Percentiles rank a stretch among this genome's conserved stretches.
phyloP scores from a whole-genome alignment of 2,797 vertebrate species.

The Sebastiscus tertius region DNA sequence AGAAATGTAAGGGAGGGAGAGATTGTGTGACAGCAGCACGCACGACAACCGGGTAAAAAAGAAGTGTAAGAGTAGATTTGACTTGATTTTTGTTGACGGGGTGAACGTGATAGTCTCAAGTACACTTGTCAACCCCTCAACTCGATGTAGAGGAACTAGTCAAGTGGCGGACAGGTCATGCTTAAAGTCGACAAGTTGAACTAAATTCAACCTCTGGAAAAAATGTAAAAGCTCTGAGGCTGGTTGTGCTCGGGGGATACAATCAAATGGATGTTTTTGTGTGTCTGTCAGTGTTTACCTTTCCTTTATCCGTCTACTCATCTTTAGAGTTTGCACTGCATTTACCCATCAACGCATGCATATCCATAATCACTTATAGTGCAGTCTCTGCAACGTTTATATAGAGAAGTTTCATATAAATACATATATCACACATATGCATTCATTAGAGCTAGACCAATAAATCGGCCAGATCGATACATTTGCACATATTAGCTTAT shows the following conservation, averaged over 20 bases:
- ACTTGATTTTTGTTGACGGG: conserved; percentile 41
- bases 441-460: background rate
- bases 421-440: background rate
- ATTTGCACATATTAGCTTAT: background rate
- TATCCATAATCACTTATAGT: background rate
- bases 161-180: background rate
- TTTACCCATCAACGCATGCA: background rate
- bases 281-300: background rate
- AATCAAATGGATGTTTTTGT: background rate
- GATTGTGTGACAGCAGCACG: conserved; percentile 40
- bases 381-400: background rate
- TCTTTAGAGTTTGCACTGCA: background rate
- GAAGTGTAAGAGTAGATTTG: conserved; percentile 24
- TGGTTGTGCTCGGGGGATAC: background rate
- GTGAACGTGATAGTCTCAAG: conserved; percentile 17
- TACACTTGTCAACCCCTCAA: conserved; percentile 7
- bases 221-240: background rate
- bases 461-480: background rate
- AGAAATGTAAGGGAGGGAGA: conserved; percentile 38
- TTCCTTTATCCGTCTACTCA: background rate
- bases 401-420: background rate
- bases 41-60: conserved; percentile 1
- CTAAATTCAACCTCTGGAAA: background rate
- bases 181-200: background rate
- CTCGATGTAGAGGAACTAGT: background rate